A percentile compares a stretch with the other conserved stretches of the same genome.
Evolutionary conservation across 2,888 invertebrate species (phyloP).

Genomic region (Schrankia costaestrigalis): DNA sequence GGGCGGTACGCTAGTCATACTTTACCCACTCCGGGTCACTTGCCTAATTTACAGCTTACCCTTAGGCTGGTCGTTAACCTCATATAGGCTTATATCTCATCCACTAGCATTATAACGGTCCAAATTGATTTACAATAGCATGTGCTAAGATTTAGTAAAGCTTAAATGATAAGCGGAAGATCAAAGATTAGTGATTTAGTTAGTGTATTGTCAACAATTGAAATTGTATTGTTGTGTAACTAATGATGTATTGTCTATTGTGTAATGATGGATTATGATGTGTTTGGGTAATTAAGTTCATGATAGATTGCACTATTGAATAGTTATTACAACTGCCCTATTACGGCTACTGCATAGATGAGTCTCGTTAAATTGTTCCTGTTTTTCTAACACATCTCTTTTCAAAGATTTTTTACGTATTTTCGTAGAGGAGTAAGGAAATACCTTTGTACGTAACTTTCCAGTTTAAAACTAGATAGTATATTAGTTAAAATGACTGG

Average conservation of each 20-base stretch:
- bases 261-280: neutral
- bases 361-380: too few species aligned
- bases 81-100: conserved; percentile 33
- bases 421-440: too few species aligned
- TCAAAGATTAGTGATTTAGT: conserved; percentile 21
- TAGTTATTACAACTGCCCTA: too few species aligned
- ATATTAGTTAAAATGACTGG: too few species aligned
- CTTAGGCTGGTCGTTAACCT: conserved; percentile 27
- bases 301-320: neutral
- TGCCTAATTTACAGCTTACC: conserved; percentile 29
- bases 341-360: too few species aligned
- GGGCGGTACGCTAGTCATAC: conserved; percentile 25
- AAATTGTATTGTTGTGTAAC: conserved; percentile 5
- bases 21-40: conserved; percentile 27
- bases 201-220: conserved; percentile 16
- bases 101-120: conserved; percentile 33
- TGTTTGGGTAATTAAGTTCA: neutral
- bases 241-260: neutral
- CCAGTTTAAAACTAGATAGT: too few species aligned
- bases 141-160: conserved; percentile 31
- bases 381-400: too few species aligned
- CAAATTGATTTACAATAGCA: conserved; percentile 41
- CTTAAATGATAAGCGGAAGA: conserved; percentile 30
- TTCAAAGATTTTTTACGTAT: too few species aligned
- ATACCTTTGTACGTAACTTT: too few species aligned